These are phyloP conservation scores for Allygus modestus DNA, from an alignment of 2,888 invertebrate species.

Conservation along the genomic window DNA sequence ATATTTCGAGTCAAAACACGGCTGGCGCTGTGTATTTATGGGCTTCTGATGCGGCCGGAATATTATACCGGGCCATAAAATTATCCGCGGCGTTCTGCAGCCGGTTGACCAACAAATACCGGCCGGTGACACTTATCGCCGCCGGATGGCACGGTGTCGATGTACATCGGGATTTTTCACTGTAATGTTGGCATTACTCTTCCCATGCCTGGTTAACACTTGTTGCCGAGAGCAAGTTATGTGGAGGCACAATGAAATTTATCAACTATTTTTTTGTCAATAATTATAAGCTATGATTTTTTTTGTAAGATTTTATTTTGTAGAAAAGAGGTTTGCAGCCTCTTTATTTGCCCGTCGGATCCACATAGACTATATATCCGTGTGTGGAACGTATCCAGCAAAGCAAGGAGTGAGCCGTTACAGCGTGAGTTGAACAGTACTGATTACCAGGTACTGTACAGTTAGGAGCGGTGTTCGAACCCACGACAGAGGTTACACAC, in stretches of 20 bases:
- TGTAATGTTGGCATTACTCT: constrained; percentile 36
- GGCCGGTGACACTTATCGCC: constrained; percentile 7
- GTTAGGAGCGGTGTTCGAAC: too few species aligned
- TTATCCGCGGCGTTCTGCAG: constrained; percentile 40
- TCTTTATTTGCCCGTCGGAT: too few species aligned
- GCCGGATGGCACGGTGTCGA: constrained; percentile 6
- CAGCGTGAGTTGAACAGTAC: too few species aligned
- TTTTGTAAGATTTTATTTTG: too few species aligned
- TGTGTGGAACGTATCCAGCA: too few species aligned
- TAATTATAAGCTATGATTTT: too few species aligned
- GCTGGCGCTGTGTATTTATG: constrained; percentile 50
- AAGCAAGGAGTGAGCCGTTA: too few species aligned
- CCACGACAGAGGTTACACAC: too few species aligned
- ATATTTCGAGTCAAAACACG: constrained; percentile 60
- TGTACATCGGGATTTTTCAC: constrained; percentile 24
- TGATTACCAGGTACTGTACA: too few species aligned
- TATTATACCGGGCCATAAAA: constrained; percentile 48
- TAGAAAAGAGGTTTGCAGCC: too few species aligned
- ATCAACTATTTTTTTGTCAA: too few species aligned
- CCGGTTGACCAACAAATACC: background rate
- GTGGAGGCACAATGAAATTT: background rate
- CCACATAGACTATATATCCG: too few species aligned
- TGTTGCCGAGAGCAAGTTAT: background rate
- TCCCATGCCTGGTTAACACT: background rate
- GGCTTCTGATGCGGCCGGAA: constrained; percentile 57